phyloP scores from a whole-genome alignment of 2,797 vertebrate genomes.

The Cygnus olor region DNA sequence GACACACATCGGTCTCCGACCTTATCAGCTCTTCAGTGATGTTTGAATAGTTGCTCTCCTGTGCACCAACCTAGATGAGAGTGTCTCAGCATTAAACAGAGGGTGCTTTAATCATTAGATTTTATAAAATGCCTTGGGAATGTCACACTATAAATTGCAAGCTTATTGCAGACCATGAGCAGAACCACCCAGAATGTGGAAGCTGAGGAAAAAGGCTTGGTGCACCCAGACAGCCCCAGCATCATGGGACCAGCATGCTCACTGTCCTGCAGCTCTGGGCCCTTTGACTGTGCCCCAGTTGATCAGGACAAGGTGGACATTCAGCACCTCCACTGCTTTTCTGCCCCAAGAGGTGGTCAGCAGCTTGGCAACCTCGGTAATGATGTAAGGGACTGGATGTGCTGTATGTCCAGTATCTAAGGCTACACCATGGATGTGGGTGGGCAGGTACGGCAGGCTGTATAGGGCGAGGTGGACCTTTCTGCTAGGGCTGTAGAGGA shows the following conservation, averaged over 20 bases:
- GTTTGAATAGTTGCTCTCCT: background rate
- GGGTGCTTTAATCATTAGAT: background rate
- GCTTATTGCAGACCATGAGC: background rate
- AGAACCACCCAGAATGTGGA: background rate
- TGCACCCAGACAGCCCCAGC: background rate
- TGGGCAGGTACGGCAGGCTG: background rate
- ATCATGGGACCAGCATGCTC: background rate
- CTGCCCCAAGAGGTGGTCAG: background rate
- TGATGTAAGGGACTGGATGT: background rate
- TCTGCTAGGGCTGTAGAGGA: background rate
- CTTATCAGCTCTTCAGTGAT: background rate
- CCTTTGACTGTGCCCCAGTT: background rate
- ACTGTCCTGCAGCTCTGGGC: background rate
- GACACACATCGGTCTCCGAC: background rate
- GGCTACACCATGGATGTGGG: background rate
- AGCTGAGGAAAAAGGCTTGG: background rate
- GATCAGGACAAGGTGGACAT: background rate
- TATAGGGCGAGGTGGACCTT: background rate
- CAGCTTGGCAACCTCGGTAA: background rate
- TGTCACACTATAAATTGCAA: background rate
- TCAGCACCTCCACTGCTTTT: fast-evolving
- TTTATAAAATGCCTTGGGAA: background rate
- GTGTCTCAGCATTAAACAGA: background rate
- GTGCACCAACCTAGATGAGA: background rate
- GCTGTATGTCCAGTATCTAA: background rate